Percentiles rank a stretch among this genome's conserved stretches.
Conservation (phyloP, 2,113 vertebrate species). For the Callaeas wilsoni region DNA sequence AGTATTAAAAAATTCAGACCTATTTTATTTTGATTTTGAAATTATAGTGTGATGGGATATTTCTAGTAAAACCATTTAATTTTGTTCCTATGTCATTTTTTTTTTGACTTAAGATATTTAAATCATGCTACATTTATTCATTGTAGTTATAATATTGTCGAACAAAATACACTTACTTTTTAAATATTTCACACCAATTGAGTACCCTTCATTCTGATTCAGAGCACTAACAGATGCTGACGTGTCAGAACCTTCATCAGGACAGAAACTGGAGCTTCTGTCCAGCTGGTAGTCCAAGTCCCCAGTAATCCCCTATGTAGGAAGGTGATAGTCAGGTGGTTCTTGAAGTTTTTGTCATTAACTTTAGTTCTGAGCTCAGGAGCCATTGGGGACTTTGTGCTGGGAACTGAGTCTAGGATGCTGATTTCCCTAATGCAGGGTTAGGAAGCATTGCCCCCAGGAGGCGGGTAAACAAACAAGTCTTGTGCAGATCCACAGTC, state of each 20-base stretch:
- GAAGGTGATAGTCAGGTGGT: accelerated
- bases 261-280: not conserved
- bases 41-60: not conserved
- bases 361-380: not conserved
- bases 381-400: not conserved
- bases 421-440: not conserved
- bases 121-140: not conserved
- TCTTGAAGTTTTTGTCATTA: not conserved
- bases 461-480: not conserved
- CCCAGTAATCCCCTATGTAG: accelerated
- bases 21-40: not conserved
- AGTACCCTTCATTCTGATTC: not conserved
- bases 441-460: not conserved
- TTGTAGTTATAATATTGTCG: not conserved
- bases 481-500: not conserved
- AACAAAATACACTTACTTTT: not conserved
- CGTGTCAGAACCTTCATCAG: not conserved
- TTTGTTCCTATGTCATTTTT: not conserved
- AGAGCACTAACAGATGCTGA: not conserved
- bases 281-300: not conserved
- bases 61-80: not conserved
- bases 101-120: not conserved
- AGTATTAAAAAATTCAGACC: not conserved
- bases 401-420: not conserved
- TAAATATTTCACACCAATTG: not conserved